Base-by-base conservation (phyloP, 2,888 invertebrate species). In the Callyntrura sp. region DNA sequence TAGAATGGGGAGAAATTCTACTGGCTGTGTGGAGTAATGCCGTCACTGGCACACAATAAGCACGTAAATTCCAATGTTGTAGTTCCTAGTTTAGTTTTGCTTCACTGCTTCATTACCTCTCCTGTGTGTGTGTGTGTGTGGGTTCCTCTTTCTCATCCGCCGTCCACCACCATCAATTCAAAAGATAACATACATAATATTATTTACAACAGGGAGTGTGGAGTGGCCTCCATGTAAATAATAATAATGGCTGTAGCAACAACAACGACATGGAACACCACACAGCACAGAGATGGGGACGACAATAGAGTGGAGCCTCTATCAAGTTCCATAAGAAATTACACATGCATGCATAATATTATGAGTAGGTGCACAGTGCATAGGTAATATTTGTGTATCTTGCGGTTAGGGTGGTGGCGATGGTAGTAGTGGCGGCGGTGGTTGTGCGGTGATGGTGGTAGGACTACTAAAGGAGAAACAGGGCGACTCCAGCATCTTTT, bases 101-200 rank as follows among this genome's bases (percentile, higher is more conserved):
- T 55, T 76, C 12, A 20, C 76, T 76, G 76, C 76, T 48, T 76
- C 51, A 76, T 76, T 76, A 51, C 48, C 76, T 51, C 76, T 51
- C 48, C 43, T 43, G 70, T 70, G 11, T 35, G 35, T 70, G 11
- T 51, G 23, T 23, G 17, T 43, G 70, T 70, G 11, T 35, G 35
- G 35, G 11, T 35, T 51, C 2, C 57, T 78, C n/a, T 25, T 78
- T 17, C 28, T 76, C 8, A 12, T 8, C 17, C 73, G 20, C 45
- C 76, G 20, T 23, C 48, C 76, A 73, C 73, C 73, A n/a, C 43
- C 78, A 78, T 28, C 78, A 78, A 76, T 76, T 76, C 76, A 51
- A 48, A 76, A 76, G 51, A 76, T 51, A 76, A 76, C 76, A 23
- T 51, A 76, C 17, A 20, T 14, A n/a, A 45, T 17, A 70, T 70